Conservation (phyloP, 2,797 vertebrate genomes). For the Channa striata region DNA sequence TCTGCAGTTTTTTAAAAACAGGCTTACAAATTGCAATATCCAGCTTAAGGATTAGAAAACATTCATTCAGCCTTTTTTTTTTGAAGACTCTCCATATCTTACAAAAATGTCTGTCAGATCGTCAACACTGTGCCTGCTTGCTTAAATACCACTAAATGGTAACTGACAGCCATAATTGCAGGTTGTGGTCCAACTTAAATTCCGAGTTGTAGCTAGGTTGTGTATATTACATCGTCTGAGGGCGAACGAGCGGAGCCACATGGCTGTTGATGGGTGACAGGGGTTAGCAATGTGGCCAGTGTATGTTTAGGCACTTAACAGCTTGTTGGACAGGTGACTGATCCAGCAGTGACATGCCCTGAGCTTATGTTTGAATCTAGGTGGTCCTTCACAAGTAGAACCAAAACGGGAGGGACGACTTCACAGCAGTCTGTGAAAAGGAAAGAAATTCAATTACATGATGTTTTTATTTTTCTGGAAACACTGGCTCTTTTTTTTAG, state of each 20-base stretch:
- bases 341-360: conserved; percentile 34
- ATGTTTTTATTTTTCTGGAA: too few species aligned
- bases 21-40: too few species aligned
- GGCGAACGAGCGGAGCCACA: conserved; percentile 40
- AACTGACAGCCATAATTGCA: conserved; percentile 72
- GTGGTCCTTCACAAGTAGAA: conserved; percentile 22
- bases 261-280: conserved; percentile 56
- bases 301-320: conserved; percentile 61
- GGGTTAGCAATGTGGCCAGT: conserved; percentile 61
- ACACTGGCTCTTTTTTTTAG: too few species aligned
- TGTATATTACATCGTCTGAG: conserved; percentile 55
- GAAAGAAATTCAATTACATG: background rate
- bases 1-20: too few species aligned
- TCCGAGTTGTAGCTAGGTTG: conserved; percentile 62
- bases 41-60: too few species aligned
- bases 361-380: conserved; percentile 15
- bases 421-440: background rate
- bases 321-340: conserved; percentile 57
- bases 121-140: conserved; percentile 27
- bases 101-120: conserved; percentile 11
- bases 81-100: background rate
- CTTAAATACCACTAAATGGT: conserved; percentile 57
- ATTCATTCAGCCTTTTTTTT: too few species aligned
- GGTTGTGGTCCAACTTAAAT: conserved; percentile 72
- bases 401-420: background rate